Conservation (phyloP, 2,888 invertebrate genomes). For the Drosophila rellima region DNA sequence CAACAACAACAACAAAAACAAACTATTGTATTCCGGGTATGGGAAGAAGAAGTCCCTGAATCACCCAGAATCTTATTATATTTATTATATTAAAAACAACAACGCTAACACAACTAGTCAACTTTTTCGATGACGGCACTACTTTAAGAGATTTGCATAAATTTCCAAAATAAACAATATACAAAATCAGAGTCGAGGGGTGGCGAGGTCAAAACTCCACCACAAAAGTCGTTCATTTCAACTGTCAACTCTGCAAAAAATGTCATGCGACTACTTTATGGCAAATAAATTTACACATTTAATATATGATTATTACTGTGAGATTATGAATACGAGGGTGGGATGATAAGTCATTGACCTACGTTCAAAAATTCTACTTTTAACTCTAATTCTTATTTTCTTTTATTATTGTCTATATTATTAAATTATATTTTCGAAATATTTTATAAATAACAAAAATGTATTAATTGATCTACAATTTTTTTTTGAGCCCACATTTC, state of each 20-base stretch:
- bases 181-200: neutral
- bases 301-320: conserved; percentile 76
- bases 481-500: no score
- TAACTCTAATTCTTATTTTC: no score
- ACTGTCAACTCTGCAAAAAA: conserved; percentile 29
- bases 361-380: no score
- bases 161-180: conserved; percentile 65
- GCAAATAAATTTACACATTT: conserved; percentile 42
- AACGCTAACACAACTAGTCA: conserved; percentile 66
- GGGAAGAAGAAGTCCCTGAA: conserved; percentile 22
- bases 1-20: conserved; percentile 21
- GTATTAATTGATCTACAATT: no score
- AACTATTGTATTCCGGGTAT: conserved; percentile 61
- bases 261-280: conserved; percentile 1
- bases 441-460: no score
- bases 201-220: conserved; percentile 3
- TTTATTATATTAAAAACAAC: conserved; percentile 45
- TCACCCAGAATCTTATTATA: conserved; percentile 71
- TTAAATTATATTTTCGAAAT: no score
- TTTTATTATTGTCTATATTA: no score
- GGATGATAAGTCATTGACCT: no score
- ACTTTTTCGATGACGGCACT: conserved; percentile 75
- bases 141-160: conserved; percentile 79
- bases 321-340: conserved; percentile 57
- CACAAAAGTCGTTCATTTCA: conserved; percentile 34